Conservation (phyloP, 2,797 vertebrate species). For the Manis javanica region DNA sequence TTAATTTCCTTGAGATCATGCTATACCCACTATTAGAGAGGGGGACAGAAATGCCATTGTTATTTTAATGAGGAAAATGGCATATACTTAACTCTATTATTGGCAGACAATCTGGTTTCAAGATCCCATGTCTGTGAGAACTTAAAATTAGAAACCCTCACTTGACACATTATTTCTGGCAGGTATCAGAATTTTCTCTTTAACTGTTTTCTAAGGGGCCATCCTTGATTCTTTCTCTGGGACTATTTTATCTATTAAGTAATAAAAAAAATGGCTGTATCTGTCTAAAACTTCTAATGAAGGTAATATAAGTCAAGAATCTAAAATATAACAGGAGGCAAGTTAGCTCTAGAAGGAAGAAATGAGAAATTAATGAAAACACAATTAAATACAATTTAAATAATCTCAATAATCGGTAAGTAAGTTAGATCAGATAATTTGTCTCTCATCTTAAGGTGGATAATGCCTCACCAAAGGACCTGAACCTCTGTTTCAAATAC, state of each 20-base stretch:
- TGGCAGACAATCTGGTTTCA: neutral
- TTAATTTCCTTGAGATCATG: neutral
- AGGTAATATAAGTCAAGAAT: conserved; percentile 19
- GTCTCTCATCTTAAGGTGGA: neutral
- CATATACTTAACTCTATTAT: neutral
- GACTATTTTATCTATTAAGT: conserved; percentile 33
- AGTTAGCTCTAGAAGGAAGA: conserved; percentile 53
- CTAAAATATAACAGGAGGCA: conserved; percentile 57
- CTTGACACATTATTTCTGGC: neutral
- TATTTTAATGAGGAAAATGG: neutral
- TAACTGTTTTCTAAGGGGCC: neutral
- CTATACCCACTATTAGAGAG: neutral
- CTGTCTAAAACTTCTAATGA: conserved; percentile 48
- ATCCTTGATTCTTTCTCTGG: neutral
- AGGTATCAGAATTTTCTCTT: neutral
- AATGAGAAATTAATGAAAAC: conserved; percentile 61
- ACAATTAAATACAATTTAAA: conserved; percentile 56
- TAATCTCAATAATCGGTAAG: conserved; percentile 51
- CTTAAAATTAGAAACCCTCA: neutral
- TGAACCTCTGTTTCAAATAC: neutral
- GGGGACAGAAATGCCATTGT: neutral
- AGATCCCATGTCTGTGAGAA: neutral
- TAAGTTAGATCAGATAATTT: neutral
- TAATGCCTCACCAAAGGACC: neutral
- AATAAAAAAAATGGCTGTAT: neutral